Evolutionary conservation across 2,113 vertebrate genomes (phyloP).

Genomic region (Phodopus roborovskii): DNA sequence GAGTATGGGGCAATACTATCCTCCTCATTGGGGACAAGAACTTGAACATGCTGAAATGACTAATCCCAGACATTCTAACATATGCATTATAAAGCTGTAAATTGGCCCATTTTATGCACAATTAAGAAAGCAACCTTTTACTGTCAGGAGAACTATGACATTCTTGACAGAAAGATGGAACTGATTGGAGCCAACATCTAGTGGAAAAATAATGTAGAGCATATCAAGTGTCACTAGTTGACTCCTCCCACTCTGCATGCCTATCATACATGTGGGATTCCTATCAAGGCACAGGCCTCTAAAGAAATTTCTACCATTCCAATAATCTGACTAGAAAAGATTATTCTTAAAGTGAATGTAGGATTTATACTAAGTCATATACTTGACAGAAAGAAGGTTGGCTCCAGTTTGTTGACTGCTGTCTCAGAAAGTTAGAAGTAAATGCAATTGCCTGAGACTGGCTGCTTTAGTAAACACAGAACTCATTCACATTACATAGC

Average conservation of each 20-base stretch:
- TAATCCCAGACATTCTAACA: neutral
- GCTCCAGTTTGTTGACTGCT: neutral
- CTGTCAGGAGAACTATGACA: neutral
- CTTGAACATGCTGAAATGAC: neutral
- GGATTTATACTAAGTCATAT: neutral
- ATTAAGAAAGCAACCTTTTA: neutral
- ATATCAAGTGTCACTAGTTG: neutral
- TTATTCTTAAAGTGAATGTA: neutral
- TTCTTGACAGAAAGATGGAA: neutral
- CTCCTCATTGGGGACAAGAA: neutral
- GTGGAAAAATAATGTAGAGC: neutral
- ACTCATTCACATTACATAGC: neutral
- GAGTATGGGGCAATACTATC: neutral
- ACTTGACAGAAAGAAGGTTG: neutral
- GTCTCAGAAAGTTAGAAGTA: neutral
- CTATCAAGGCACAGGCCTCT: neutral
- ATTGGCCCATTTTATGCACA: neutral
- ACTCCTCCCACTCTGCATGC: fast-evolving
- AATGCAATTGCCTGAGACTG: neutral
- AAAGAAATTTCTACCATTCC: neutral
- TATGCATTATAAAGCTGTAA: neutral
- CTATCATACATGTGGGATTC: neutral
- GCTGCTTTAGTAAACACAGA: neutral
- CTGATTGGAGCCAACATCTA: neutral
- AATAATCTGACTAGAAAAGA: neutral